Evolutionary conservation across 2,797 vertebrate species (phyloP).

Genomic region (Cossypha heuglini): DNA sequence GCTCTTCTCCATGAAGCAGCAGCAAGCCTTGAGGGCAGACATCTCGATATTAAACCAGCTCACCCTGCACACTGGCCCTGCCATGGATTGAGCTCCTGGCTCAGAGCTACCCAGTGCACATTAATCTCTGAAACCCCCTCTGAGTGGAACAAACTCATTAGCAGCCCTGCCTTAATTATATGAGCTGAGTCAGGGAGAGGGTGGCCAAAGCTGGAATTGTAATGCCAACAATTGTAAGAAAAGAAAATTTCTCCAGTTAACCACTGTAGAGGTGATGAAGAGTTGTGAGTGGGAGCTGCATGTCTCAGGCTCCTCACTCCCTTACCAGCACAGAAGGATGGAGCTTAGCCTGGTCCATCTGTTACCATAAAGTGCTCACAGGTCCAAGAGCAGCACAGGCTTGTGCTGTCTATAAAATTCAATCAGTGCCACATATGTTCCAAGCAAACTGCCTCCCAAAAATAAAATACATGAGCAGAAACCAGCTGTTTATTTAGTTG

Average conservation of each 20-base stretch:
- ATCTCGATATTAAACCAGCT: constrained; percentile 61
- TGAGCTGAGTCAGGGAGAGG: neutral
- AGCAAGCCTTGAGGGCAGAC: constrained; percentile 23
- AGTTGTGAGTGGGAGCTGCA: neutral
- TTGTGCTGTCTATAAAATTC: neutral
- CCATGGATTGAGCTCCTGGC: constrained; percentile 39
- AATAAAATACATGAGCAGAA: neutral
- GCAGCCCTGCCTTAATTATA: neutral
- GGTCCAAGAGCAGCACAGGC: neutral
- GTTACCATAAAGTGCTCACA: neutral
- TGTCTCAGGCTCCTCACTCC: neutral
- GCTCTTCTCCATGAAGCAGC: constrained; percentile 35
- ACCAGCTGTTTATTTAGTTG: neutral
- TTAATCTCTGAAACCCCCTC: neutral
- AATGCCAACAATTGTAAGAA: neutral
- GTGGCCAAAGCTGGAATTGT: neutral
- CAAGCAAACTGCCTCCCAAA: neutral
- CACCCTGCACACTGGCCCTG: constrained; percentile 6
- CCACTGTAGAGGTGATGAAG: fast-evolving
- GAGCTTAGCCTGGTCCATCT: neutral
- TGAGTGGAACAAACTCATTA: neutral
- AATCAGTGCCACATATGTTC: neutral
- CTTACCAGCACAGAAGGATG: neutral
- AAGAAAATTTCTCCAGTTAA: neutral
- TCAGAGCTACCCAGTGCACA: neutral